phyloP scores from a whole-genome alignment of 53 echinoderm and acorn worm genomes.

The Holothuria leucospilota region DNA sequence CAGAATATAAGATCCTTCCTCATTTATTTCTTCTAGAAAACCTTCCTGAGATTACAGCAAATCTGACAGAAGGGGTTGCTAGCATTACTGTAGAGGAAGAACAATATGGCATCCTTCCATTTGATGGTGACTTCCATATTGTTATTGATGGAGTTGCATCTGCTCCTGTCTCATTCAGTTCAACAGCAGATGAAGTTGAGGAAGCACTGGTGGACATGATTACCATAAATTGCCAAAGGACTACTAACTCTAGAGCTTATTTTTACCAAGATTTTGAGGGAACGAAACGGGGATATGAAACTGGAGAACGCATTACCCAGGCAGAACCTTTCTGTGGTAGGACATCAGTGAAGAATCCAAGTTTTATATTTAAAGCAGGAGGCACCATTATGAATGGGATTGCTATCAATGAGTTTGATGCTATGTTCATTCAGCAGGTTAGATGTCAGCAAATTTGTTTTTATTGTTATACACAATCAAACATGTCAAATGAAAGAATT shows the following conservation, averaged over 20 bases:
- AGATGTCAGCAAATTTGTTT: background rate
- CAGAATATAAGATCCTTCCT: too few relatives aligned
- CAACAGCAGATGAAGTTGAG: constrained; percentile 71
- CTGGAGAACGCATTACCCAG: constrained; percentile 54
- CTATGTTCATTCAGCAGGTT: constrained; percentile 7
- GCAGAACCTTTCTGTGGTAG: constrained; percentile 75
- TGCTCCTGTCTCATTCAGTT: constrained; percentile 50
- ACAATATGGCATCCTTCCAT: background rate
- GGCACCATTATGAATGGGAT: background rate
- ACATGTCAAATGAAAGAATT: background rate
- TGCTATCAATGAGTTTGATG: constrained; percentile 27
- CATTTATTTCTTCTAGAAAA: too few relatives aligned
- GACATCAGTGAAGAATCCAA: constrained; percentile 69
- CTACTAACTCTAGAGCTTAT: background rate
- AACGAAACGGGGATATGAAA: background rate
- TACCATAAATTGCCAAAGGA: constrained; percentile 57
- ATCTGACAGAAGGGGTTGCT: too few relatives aligned
- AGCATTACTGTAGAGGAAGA: too few relatives aligned
- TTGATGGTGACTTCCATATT: constrained; percentile 42
- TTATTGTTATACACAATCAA: background rate
- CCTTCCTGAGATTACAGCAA: too few relatives aligned
- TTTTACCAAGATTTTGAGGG: constrained; percentile 70
- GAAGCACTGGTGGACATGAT: constrained; percentile 70
- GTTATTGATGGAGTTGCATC: constrained; percentile 50
- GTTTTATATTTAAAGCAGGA: constrained; percentile 51